Evolutionary conservation across 2,113 vertebrate genomes (phyloP), one percentile per base, ranked within the genome.

Genomic region (Beaufortia kweichowensis): DNA sequence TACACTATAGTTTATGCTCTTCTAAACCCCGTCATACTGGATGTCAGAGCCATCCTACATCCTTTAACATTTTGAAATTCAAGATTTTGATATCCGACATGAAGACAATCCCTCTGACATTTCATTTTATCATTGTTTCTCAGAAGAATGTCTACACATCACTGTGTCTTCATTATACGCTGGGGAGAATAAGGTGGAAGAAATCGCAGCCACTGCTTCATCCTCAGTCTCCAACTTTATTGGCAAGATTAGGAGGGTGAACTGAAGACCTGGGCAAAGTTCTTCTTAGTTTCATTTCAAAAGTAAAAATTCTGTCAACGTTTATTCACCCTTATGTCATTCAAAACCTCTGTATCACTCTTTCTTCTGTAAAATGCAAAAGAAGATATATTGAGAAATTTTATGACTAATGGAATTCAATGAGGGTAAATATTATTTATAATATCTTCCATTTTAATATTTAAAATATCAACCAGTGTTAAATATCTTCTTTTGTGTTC

Each of bases 31-130:
- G n/a, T 23, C 17, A n/a, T 15, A 15, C 23, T 67, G 61, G 55
- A 41, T 73, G 48, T 55, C 46, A 70, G 57, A 71, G 48, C 71
- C 21, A 2, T n/a, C 11, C 41, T 79, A 61, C 24, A 14, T 50
- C 48, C 55, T 55, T 48, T 5, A 28, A 60, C n/a, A 17, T 63
- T 67, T 76, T 31, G 9, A 21, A 61, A 3, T 56, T 81, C 61
- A 59, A 76, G 48, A 76, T 81, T 80, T 79, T 57, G 59, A 43
- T 39, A 17, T 59, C 26, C n/a, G 41, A 55, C 26, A 48, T 55
- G 28, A 59, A 64, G 15, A 67, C 21, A 77, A 71, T 79, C 77
- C 69, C 65, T 33, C 28, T 83, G 84, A 76, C 76, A 85, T 83
- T 85, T 82, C 35, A 56, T 2, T n/a, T 23, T 59, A 56, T 64